These are phyloP conservation scores for Drosophila birchii DNA, from an alignment of 2,888 invertebrate species.

Conservation along the genomic window DNA sequence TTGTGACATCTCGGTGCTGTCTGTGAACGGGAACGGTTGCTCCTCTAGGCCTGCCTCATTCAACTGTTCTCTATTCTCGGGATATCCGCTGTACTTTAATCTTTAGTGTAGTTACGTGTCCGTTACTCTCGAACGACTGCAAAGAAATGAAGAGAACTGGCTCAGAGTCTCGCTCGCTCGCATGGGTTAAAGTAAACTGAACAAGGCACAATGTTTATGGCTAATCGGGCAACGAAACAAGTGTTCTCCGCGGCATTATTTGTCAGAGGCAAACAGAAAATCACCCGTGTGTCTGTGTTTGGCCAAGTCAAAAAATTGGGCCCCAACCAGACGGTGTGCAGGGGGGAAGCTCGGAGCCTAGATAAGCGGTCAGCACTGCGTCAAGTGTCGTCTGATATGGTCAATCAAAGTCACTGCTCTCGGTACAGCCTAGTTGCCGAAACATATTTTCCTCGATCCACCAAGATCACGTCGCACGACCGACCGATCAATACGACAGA, in stretches of 20 bases:
- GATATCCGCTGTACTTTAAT: constrained; percentile 23
- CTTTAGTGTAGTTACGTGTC: constrained; percentile 46
- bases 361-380: constrained; percentile 65
- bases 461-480: constrained; percentile 8
- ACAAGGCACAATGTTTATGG: constrained; percentile 29
- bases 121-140: constrained; percentile 52
- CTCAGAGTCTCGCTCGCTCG: constrained; percentile 38
- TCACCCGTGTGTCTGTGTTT: constrained; percentile 55
- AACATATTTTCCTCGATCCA: constrained; percentile 1
- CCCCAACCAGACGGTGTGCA: constrained; percentile 11
- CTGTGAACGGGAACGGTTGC: constrained; percentile 16
- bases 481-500: constrained; percentile 47
- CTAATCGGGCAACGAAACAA: constrained; percentile 60
- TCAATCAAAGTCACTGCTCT: constrained; percentile 38
- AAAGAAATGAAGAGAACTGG: constrained; percentile 55
- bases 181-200: constrained; percentile 18
- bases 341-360: constrained; percentile 52
- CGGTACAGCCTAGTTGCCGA: constrained; percentile 14
- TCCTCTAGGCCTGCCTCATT: constrained; percentile 30
- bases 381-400: constrained; percentile 66
- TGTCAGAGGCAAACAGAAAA: constrained; percentile 60
- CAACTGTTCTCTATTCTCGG: constrained; percentile 16
- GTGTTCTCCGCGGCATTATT: constrained; percentile 55
- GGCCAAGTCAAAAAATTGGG: constrained; percentile 51
- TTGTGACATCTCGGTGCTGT: constrained; percentile 81